Conservation (phyloP, 2,888 invertebrate genomes). For the Palloptera scutellata region DNA sequence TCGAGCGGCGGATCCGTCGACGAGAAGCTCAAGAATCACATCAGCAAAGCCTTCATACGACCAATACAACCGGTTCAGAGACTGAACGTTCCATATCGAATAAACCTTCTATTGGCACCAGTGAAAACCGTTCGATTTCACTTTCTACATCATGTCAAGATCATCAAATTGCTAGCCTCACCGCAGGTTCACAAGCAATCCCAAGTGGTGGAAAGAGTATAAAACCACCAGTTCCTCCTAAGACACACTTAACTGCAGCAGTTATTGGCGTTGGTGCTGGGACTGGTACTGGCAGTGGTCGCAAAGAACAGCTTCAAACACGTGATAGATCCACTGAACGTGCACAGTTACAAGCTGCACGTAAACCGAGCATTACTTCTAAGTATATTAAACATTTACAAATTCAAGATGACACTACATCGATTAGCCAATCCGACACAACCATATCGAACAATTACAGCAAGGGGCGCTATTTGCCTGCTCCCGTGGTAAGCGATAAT, state of each 20-base stretch:
- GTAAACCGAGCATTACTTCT: constrained; percentile 57
- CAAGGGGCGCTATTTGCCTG: constrained; percentile 56
- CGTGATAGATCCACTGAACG: constrained; percentile 47
- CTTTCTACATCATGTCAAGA: constrained; percentile 51
- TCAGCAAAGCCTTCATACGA: constrained; percentile 64
- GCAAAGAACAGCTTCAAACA: constrained; percentile 21
- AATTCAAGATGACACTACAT: constrained; percentile 60
- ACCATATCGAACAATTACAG: constrained; percentile 63
- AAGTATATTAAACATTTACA: constrained; percentile 62
- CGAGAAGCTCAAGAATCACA: constrained; percentile 67
- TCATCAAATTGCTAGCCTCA: constrained; percentile 36
- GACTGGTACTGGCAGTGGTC: neutral
- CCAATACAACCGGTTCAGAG: constrained; percentile 77
- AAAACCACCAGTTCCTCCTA: constrained; percentile 58
- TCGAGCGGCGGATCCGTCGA: constrained; percentile 76
- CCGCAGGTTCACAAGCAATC: constrained; percentile 33
- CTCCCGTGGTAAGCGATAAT: constrained; percentile 56
- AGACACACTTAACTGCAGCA: constrained; percentile 47
- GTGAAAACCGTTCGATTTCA: constrained; percentile 58
- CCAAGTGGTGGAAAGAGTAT: constrained; percentile 28
- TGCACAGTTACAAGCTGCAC: constrained; percentile 28
- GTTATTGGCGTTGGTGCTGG: constrained; percentile 28
- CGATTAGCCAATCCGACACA: constrained; percentile 63
- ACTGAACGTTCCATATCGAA: constrained; percentile 81
- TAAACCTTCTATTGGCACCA: constrained; percentile 68